Percentiles rank a stretch among this genome's conserved stretches.
Evolutionary conservation across 2,113 vertebrate genomes (phyloP).

Genomic region (Hyla sarda): DNA sequence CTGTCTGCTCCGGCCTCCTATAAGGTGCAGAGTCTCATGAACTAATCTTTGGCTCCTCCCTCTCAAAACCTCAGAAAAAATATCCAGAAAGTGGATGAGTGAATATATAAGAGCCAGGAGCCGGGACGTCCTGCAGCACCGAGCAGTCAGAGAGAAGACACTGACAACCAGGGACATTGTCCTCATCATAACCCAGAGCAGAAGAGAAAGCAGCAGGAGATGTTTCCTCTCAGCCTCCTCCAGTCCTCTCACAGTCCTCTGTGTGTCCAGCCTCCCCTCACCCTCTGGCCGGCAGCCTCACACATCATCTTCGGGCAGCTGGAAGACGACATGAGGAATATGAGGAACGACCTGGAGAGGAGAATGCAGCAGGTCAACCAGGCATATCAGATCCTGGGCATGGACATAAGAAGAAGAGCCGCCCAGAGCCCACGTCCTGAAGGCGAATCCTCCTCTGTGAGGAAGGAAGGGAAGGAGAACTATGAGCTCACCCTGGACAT

Average conservation of each 20-base stretch:
- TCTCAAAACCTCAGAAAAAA: too few relatives aligned
- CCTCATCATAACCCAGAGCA: too few relatives aligned
- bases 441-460: background rate
- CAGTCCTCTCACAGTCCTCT: conserved; percentile 62
- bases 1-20: too few relatives aligned
- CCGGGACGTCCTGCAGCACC: too few relatives aligned
- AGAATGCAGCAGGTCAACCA: conserved; percentile 24
- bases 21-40: too few relatives aligned
- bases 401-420: background rate
- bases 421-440: background rate
- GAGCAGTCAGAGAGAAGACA: too few relatives aligned
- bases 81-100: too few relatives aligned
- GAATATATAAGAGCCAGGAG: too few relatives aligned
- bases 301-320: conserved; percentile 61
- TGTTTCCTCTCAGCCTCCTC: conserved; percentile 45
- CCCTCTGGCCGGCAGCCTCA: conserved; percentile 58
- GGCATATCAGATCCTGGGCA: conserved; percentile 24
- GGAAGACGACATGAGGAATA: conserved; percentile 62
- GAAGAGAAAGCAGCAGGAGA: too few relatives aligned
- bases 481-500: conserved; percentile 57
- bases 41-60: too few relatives aligned
- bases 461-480: background rate
- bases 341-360: conserved; percentile 42
- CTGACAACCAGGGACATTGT: too few relatives aligned
- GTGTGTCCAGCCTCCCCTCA: conserved; percentile 62